Evolutionary conservation across 2,888 invertebrate genomes (phyloP).

Genomic region (Watsonalla binaria): DNA sequence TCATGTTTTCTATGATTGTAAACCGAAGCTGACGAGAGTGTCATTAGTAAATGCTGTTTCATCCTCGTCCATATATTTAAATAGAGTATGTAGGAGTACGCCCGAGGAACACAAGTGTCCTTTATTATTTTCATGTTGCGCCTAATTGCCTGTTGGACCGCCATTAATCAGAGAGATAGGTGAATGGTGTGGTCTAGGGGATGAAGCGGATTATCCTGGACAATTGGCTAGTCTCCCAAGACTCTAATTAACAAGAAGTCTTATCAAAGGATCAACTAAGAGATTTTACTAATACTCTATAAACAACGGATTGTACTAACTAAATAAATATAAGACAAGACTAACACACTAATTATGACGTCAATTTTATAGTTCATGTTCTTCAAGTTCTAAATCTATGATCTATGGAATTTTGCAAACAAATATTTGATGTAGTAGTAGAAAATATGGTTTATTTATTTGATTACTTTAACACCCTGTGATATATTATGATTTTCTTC

Average conservation of each 20-base stretch:
- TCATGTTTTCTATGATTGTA: no score
- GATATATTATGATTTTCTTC: no score
- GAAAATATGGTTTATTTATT: no score
- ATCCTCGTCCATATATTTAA: constrained; percentile 18
- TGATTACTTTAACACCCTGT: no score
- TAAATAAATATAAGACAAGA: no score
- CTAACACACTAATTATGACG: no score
- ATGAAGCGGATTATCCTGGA: neutral
- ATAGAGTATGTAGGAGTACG: constrained; percentile 16
- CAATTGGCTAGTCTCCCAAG: neutral
- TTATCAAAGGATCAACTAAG: neutral
- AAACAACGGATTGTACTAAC: no score
- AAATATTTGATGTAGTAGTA: no score
- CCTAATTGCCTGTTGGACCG: constrained; percentile 46
- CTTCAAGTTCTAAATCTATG: no score
- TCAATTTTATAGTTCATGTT: no score
- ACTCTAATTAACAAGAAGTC: neutral
- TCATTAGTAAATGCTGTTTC: neutral
- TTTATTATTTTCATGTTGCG: constrained; percentile 52
- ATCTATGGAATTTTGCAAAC: no score
- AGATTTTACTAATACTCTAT: neutral
- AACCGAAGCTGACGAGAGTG: neutral
- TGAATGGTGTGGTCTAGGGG: neutral
- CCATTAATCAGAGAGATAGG: constrained; percentile 39
- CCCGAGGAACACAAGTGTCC: constrained; percentile 40